Conservation (phyloP, 2,113 vertebrate genomes). For the Riparia riparia region DNA sequence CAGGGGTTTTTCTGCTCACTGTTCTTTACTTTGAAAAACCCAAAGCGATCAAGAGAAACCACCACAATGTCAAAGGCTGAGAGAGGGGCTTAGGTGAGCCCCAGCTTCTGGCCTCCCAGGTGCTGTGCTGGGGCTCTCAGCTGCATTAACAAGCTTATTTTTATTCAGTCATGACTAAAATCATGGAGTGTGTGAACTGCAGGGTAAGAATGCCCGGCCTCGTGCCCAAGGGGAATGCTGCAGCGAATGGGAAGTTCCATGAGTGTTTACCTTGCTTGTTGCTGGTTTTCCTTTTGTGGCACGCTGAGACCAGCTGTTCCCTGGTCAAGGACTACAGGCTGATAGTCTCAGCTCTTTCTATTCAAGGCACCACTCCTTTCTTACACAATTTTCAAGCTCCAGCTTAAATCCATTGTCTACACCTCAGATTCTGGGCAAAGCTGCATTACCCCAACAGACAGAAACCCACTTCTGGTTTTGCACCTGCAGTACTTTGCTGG, state of each 20-base stretch:
- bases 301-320: background rate
- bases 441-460: background rate
- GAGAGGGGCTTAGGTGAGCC: background rate
- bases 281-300: background rate
- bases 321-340: background rate
- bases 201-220: background rate
- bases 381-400: background rate
- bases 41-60: background rate
- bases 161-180: background rate
- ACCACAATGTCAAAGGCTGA: background rate
- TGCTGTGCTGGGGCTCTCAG: background rate
- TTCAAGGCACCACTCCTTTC: background rate
- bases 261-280: fast-evolving
- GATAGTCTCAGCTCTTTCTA: background rate
- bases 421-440: background rate
- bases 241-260: background rate
- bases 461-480: background rate
- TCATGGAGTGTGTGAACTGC: background rate
- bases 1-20: background rate
- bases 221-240: background rate
- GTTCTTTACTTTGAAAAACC: background rate
- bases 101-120: background rate
- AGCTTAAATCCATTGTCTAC: background rate
- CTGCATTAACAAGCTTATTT: background rate
- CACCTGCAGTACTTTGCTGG: background rate